Evolutionary conservation across 2,113 vertebrate genomes (phyloP), one percentile per base, ranked within the genome.

Genomic region (Steatornis caripensis): DNA sequence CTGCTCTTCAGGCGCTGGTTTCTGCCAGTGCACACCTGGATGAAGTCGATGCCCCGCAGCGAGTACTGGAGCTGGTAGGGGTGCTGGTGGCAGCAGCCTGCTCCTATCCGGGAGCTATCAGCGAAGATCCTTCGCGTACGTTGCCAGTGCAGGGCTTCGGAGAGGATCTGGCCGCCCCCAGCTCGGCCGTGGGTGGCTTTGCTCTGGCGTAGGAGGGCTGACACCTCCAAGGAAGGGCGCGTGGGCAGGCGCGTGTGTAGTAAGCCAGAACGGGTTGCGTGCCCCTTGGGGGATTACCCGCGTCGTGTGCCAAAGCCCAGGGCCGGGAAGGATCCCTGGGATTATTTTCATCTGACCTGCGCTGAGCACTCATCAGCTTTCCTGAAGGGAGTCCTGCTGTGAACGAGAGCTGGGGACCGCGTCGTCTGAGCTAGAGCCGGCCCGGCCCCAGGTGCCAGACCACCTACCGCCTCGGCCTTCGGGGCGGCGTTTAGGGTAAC

Each of bases 71-170:
- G 29, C 89, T 26, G 48, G 5, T 23, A 19, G 72, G 62, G 27
- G 12, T 4, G 7, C 69, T 8, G 34, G 18, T 7, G 37, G 77
- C 55, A 57, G 32, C 76, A 34, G 24, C 78, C 51, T 41, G 34
- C 65, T 61, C 39, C 54, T 26, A 3, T 21, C 36, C 6, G 7
- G n/a, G 29, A 71, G 60, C 34, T 89, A 1, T 15, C 24, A 10
- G n/a, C 5, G 0, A 11, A 34, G 41, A 24, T 43, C 32, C 14
- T 72, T 17, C 57, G 5, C 9, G 0, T 0, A 3, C 60, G 0
- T 6, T 2, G 68, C 27, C 17, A 29, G 12, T 12, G 51, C 43
- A 22, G 66, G 27, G 34, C 48, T 39, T 24, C 37, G 85, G 15
- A 36, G 69, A 32, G 41, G 23, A 39, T 5, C 62, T 15, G 15